phyloP scores from a whole-genome alignment of 2,113 vertebrate genomes.

The Falco punctatus region DNA sequence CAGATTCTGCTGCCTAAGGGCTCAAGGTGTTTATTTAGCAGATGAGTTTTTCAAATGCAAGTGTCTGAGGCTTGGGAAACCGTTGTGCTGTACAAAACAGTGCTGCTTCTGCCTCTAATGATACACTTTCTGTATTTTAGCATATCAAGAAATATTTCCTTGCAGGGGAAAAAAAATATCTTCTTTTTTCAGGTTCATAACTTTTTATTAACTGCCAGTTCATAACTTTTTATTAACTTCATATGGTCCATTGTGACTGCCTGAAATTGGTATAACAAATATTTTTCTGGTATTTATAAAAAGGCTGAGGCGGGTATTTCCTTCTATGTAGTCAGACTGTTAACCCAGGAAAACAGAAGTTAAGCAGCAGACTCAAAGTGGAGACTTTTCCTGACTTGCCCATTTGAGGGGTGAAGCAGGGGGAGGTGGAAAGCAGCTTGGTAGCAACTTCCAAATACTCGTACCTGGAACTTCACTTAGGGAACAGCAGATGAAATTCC shows the following conservation, averaged over 20 bases:
- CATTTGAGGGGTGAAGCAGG: not conserved
- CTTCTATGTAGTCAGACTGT: not conserved
- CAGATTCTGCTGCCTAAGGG: not conserved
- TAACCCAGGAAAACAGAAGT: not conserved
- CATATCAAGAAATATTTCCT: constrained; percentile 13
- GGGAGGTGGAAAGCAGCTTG: not conserved
- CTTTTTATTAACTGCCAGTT: too few relatives aligned
- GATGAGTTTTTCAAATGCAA: not conserved
- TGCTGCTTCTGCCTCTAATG: not conserved
- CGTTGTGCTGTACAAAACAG: not conserved
- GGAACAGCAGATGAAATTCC: not conserved
- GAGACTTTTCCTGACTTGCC: not conserved
- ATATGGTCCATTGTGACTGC: constrained; percentile 10
- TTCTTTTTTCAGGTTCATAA: too few relatives aligned
- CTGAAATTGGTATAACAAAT: not conserved
- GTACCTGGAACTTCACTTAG: not conserved
- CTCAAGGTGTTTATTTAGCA: not conserved
- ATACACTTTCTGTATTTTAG: not conserved
- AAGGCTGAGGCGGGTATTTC: not conserved
- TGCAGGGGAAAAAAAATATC: not conserved
- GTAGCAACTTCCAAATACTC: not conserved
- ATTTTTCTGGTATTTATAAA: constrained; percentile 21
- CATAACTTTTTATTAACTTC: constrained; percentile 20
- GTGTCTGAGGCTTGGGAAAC: constrained; percentile 9
- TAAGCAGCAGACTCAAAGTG: not conserved